Base-by-base conservation (phyloP, 1,140 invertebrate genomes). In the Papilio machaon region DNA sequence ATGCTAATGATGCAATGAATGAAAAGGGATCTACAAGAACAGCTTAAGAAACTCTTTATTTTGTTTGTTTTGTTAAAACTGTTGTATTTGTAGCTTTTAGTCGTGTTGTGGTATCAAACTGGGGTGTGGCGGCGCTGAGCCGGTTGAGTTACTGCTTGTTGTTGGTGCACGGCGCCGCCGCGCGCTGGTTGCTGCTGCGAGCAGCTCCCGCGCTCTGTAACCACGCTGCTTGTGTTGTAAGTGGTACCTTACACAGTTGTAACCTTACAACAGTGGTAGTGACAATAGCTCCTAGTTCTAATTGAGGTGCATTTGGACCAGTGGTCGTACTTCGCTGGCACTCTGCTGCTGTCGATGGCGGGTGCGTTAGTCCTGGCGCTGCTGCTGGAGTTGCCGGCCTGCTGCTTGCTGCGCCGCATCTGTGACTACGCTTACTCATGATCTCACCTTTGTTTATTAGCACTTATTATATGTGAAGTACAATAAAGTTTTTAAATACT, bases 331-430 rank as follows among this genome's bases (percentile, higher is more conserved):
- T 92, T 88, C 81, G 86, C 89, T 9, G 91, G 91, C 2, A 88
- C 86, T 6, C 81, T 83, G 2, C 0, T 87, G 15, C 64, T 89
- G 43, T 88, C 91, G 0, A 6, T 92, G 0, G 15, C 84, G 1
- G 87, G 79, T 3, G 82, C 91, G 13, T 79, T 93, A 8, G 38
- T 86, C 1, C 86, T 94, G 13, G 85, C 90, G 0, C 73, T 93
- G 67, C 82, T 94, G n/a, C 85, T 93, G 15, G 92, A 94, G 85
- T 92, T 91, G 90, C 92, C 92, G 6, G 88, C 85, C 80, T 94
- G 92, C 84, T 89, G 90, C 58, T 84, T 93, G 11, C 88, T 94
- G 5, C 81, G 91, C 17, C 77, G 91, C n/a, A 83, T 93, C 7
- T 91, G 89, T 0, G 92, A 94, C 74, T 91, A 85, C 54, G 88